Conservation (phyloP, 2,113 vertebrate species). For the Illadopsis cleaveri region DNA sequence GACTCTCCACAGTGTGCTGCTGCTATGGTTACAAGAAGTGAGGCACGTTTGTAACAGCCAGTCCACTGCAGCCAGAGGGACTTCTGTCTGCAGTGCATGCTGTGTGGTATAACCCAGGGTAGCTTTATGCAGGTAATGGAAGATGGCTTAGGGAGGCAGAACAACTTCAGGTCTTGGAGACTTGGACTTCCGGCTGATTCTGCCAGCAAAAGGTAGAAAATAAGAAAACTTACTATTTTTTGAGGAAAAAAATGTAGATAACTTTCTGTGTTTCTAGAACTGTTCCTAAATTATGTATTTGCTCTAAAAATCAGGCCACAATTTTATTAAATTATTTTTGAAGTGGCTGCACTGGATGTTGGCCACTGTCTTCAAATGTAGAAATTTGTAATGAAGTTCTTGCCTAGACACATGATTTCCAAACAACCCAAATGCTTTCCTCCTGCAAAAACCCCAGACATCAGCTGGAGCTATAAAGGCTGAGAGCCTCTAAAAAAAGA, state of each 20-base stretch:
- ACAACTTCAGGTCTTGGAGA: neutral
- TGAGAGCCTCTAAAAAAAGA: neutral
- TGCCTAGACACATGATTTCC: neutral
- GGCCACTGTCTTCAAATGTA: neutral
- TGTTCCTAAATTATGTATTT: neutral
- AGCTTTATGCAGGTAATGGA: neutral
- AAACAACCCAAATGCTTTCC: neutral
- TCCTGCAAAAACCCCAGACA: neutral
- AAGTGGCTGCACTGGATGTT: neutral
- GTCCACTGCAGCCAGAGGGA: neutral
- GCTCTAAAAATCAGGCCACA: neutral
- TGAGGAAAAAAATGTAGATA: neutral
- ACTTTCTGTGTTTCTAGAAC: neutral
- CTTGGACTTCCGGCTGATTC: neutral
- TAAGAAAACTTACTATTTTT: neutral
- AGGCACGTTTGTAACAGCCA: neutral
- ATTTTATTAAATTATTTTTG: neutral
- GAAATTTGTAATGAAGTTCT: neutral
- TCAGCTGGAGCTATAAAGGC: neutral
- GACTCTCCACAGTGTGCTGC: neutral
- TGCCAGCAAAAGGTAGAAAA: neutral
- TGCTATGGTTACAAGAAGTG: neutral
- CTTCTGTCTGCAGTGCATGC: accelerated
- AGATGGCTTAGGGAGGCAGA: neutral
- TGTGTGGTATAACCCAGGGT: neutral